Percentiles rank a stretch among this genome's conserved stretches.
Evolutionary conservation across 2,797 vertebrate genomes (phyloP).

Genomic region (Iguana delicatissima): DNA sequence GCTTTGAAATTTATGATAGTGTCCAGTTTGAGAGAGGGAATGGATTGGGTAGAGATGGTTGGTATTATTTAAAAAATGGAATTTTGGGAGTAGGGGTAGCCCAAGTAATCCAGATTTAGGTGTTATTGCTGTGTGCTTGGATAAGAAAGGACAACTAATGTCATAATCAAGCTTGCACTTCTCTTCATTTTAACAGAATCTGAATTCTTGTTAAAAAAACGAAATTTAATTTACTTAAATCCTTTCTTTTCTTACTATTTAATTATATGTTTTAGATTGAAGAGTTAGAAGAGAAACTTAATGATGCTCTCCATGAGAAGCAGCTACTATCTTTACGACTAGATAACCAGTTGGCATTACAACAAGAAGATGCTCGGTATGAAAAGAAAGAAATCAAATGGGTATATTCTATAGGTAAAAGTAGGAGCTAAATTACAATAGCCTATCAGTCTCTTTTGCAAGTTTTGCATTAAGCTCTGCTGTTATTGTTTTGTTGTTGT

Average conservation of each 20-base stretch:
- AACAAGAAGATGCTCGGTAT: conserved; percentile 94
- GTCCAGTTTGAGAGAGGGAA: background rate
- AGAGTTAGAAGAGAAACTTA: conserved; percentile 94
- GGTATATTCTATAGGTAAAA: background rate
- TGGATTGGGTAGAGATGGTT: background rate
- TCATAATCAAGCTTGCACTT: too few species aligned
- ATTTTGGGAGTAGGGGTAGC: too few species aligned
- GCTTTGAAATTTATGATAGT: background rate
- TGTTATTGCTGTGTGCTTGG: background rate
- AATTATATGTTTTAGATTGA: conserved; percentile 81
- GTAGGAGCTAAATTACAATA: background rate
- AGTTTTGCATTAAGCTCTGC: background rate
- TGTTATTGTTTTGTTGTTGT: background rate
- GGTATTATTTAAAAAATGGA: background rate
- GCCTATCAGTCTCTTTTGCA: background rate
- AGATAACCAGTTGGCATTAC: conserved; percentile 91
- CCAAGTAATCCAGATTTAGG: background rate
- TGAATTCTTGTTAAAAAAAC: background rate
- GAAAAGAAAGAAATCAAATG: conserved; percentile 27
- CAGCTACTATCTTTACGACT: conserved; percentile 90
- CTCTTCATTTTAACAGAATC: background rate
- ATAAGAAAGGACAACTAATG: background rate
- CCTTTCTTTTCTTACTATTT: background rate
- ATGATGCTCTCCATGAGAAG: conserved; percentile 94
- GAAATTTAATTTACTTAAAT: background rate